These are phyloP conservation scores for Thaumetopoea pityocampa DNA, from an alignment of 1,140 invertebrate genomes.

Conservation along the genomic window DNA sequence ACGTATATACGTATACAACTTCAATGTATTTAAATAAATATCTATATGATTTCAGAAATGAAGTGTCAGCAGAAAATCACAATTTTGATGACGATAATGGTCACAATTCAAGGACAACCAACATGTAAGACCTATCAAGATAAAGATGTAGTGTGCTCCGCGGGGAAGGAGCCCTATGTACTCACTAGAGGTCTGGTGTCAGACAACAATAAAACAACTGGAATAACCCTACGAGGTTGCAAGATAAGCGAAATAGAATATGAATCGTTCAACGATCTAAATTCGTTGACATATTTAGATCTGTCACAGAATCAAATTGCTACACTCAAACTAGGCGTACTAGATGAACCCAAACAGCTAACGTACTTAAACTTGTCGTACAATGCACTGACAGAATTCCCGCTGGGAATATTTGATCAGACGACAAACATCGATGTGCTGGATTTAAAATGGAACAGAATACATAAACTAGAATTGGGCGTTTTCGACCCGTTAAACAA, in stretches of 20 bases:
- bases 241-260: conserved; percentile 37
- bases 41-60: conserved; percentile 11
- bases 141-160: conserved; percentile 5
- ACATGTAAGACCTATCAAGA: conserved; percentile 5
- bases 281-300: conserved; percentile 37
- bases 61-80: neutral
- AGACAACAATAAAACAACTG: conserved; percentile 13
- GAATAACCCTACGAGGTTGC: conserved; percentile 30
- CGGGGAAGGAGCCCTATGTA: conserved; percentile 13
- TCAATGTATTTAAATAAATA: too few relatives aligned
- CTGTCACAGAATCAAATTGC: conserved; percentile 47
- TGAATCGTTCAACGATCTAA: conserved; percentile 41
- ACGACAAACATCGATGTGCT: conserved; percentile 35
- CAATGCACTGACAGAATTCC: conserved; percentile 40
- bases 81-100: neutral
- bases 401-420: conserved; percentile 43
- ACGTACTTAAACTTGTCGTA: conserved; percentile 45
- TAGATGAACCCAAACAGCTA: conserved; percentile 32
- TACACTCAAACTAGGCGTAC: conserved; percentile 34
- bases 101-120: neutral
- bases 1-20: too few relatives aligned
- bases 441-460: conserved; percentile 44
- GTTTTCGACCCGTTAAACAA: conserved; percentile 48
- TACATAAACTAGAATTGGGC: conserved; percentile 31
- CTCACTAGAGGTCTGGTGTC: conserved; percentile 19